Conservation (phyloP, 2,888 invertebrate genomes). For the Limnephilus auricula region DNA sequence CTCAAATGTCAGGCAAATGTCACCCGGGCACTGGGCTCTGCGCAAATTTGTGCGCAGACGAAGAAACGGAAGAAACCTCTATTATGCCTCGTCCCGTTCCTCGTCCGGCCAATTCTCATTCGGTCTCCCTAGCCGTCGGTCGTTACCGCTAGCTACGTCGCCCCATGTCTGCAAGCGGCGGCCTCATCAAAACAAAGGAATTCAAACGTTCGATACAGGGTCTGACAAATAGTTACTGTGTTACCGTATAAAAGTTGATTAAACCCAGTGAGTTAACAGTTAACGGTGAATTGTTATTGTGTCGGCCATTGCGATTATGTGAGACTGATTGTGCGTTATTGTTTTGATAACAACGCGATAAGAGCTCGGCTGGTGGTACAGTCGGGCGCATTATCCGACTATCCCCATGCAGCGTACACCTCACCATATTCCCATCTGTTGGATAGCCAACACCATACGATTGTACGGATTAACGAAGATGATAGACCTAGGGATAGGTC, state of each 20-base stretch:
- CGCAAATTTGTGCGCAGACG: conserved; percentile 45
- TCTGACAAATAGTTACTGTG: neutral
- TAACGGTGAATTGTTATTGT: conserved; percentile 18
- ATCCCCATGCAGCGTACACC: conserved; percentile 11
- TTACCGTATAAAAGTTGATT: neutral
- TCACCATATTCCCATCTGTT: conserved; percentile 5
- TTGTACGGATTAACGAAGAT: neutral
- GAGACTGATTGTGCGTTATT: conserved; percentile 30
- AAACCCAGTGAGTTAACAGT: neutral
- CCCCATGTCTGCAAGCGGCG: neutral
- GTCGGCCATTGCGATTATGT: conserved; percentile 8
- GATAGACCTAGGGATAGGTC: neutral
- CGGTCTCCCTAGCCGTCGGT: neutral
- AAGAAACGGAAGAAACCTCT: neutral
- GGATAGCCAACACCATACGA: neutral
- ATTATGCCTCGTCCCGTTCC: conserved; percentile 12
- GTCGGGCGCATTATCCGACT: neutral
- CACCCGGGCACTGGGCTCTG: conserved; percentile 48
- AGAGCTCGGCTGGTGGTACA: conserved; percentile 6
- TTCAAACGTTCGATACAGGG: neutral
- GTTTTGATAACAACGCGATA: conserved; percentile 36
- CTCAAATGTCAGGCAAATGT: conserved; percentile 51
- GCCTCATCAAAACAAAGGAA: conserved; percentile 28
- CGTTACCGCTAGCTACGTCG: neutral
- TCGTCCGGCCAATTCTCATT: conserved; percentile 21